These are phyloP conservation scores for Spodoptera littoralis DNA, from an alignment of 2,888 invertebrate species.

Conservation along the genomic window DNA sequence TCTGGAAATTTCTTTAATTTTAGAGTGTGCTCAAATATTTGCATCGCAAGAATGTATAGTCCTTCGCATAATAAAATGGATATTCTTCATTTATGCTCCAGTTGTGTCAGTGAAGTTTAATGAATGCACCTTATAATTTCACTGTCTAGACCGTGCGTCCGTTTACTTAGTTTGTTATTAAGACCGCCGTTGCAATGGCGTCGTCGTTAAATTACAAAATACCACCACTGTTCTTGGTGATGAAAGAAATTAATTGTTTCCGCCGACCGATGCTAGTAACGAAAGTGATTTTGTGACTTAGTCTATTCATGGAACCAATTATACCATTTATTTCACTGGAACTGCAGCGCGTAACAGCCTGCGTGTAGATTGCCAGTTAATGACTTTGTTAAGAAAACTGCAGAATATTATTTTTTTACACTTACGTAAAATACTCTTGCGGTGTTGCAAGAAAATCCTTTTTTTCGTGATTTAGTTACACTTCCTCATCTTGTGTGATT, in stretches of 20 bases:
- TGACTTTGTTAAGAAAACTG: slow-evolving; percentile 9
- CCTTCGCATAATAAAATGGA: slow-evolving; percentile 42
- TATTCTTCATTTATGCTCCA: slow-evolving; percentile 69
- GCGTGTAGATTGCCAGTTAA: slow-evolving; percentile 25
- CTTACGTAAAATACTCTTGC: too few relatives aligned
- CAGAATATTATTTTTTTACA: background rate
- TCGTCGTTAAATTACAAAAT: slow-evolving; percentile 69
- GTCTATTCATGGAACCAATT: slow-evolving; percentile 53
- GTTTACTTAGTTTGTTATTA: slow-evolving; percentile 65
- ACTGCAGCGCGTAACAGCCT: slow-evolving; percentile 21
- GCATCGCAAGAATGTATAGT: slow-evolving; percentile 15
- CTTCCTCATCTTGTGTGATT: too few relatives aligned
- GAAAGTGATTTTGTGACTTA: slow-evolving; percentile 79
- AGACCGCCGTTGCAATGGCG: slow-evolving; percentile 57
- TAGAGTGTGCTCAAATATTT: slow-evolving; percentile 13
- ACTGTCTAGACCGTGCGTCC: slow-evolving; percentile 73
- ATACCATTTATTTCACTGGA: slow-evolving; percentile 39
- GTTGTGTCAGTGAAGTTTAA: slow-evolving; percentile 71
- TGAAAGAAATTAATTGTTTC: slow-evolving; percentile 77
- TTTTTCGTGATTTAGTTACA: too few relatives aligned
- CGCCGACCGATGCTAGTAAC: slow-evolving; percentile 69
- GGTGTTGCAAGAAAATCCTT: too few relatives aligned
- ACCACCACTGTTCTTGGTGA: slow-evolving; percentile 65
- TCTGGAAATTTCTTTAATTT: slow-evolving; percentile 11
- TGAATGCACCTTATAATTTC: slow-evolving; percentile 76